These are phyloP conservation scores for Drosophila seclusa DNA, from an alignment of 2,888 invertebrate genomes.

Conservation along the genomic window DNA sequence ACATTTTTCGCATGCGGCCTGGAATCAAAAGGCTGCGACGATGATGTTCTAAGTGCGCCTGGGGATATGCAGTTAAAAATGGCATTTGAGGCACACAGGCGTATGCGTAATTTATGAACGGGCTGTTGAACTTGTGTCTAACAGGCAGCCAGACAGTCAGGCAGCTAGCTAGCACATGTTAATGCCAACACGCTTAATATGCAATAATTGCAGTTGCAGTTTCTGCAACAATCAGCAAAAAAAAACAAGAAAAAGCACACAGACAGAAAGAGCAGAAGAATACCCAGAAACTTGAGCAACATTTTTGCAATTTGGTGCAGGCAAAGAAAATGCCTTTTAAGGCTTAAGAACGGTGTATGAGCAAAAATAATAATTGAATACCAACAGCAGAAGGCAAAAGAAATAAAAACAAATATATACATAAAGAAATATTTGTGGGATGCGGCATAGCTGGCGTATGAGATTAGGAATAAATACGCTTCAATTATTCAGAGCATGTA, in stretches of 20 bases:
- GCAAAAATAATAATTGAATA: slow-evolving; percentile 57
- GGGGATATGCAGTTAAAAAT: slow-evolving; percentile 74
- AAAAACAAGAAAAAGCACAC: neutral
- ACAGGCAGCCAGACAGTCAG: neutral
- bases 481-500: slow-evolving; percentile 82
- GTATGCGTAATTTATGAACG: slow-evolving; percentile 52
- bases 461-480: slow-evolving; percentile 65
- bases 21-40: slow-evolving; percentile 45
- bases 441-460: neutral
- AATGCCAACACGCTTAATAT: slow-evolving; percentile 58
- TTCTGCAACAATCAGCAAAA: slow-evolving; percentile 55
- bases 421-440: neutral
- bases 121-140: slow-evolving; percentile 43
- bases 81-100: slow-evolving; percentile 53
- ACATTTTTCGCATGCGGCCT: slow-evolving; percentile 36
- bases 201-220: slow-evolving; percentile 67
- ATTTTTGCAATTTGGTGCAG: slow-evolving; percentile 21
- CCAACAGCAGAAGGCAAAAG: slow-evolving; percentile 15
- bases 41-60: slow-evolving; percentile 59
- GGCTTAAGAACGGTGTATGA: slow-evolving; percentile 24
- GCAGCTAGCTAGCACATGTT: slow-evolving; percentile 36
- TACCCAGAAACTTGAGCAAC: neutral
- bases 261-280: too few species aligned
- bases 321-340: slow-evolving; percentile 28
- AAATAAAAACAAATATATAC: neutral